Evolutionary conservation across 2,888 invertebrate species (phyloP).

Genomic region (Chaitophorus viminalis): DNA sequence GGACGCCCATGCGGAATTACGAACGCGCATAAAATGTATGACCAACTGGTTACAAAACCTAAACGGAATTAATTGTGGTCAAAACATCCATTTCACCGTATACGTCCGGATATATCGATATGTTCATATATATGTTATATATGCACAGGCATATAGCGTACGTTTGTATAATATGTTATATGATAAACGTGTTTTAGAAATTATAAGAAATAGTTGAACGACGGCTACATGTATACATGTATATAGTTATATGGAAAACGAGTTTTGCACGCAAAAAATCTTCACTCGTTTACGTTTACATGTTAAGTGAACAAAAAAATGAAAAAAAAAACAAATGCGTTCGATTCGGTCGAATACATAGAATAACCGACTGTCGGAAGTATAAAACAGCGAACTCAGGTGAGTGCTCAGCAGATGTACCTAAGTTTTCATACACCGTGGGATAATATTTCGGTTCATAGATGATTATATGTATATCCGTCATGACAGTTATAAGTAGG

Average conservation of each 20-base stretch:
- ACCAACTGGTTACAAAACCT: neutral
- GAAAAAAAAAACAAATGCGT: neutral
- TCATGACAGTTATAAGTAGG: too few relatives aligned
- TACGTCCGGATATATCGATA: neutral
- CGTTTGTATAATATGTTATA: neutral
- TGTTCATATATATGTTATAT: neutral
- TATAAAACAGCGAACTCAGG: too few relatives aligned
- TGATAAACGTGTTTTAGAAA: constrained; percentile 8
- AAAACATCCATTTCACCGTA: neutral
- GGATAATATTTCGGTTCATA: too few relatives aligned
- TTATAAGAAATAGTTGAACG: neutral
- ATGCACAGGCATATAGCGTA: neutral
- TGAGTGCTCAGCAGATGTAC: neutral
- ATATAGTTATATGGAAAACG: neutral
- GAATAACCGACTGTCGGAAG: too few relatives aligned
- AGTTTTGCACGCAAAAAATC: neutral
- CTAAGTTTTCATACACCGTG: neutral
- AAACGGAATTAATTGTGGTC: neutral
- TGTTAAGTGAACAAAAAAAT: too few relatives aligned
- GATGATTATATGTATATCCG: too few relatives aligned
- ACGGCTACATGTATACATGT: neutral
- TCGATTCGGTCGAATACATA: neutral
- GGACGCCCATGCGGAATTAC: neutral
- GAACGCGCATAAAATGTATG: neutral
- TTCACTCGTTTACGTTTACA: neutral